Evolutionary conservation across 2,888 invertebrate species (phyloP).

Genomic region (Podabrus alpinus): DNA sequence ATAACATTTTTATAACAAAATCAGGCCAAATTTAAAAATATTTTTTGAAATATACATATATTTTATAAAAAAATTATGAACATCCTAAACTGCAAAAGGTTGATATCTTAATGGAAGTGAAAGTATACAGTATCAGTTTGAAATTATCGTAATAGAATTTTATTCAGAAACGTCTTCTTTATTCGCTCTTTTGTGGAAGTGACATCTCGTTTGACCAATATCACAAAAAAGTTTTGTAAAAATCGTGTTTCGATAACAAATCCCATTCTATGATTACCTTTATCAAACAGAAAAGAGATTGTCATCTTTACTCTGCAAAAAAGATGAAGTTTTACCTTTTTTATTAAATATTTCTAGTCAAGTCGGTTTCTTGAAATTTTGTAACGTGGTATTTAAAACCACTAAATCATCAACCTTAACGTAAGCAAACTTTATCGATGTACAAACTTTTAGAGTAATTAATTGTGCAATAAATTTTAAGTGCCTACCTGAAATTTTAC

Average conservation of each 20-base stretch:
- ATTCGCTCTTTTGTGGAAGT: not conserved
- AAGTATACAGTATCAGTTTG: not conserved
- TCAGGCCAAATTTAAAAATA: no score
- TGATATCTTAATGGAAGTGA: not conserved
- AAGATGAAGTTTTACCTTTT: not conserved
- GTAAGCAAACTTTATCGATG: not conserved
- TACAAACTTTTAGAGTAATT: not conserved
- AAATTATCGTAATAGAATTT: not conserved
- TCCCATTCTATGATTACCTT: slow-evolving; percentile 22
- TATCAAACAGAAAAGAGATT: slow-evolving; percentile 22
- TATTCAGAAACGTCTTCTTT: not conserved
- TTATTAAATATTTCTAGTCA: not conserved
- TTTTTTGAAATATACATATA: no score
- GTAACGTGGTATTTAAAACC: not conserved
- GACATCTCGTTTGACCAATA: slow-evolving; percentile 10
- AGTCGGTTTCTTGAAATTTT: not conserved
- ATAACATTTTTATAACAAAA: no score
- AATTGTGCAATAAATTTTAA: not conserved
- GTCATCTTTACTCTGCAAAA: slow-evolving; percentile 18
- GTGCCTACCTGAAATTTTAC: not conserved
- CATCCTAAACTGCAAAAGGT: not conserved
- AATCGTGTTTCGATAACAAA: slow-evolving; percentile 27
- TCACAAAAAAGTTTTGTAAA: slow-evolving; percentile 22
- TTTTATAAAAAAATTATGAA: no score
- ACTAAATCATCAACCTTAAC: not conserved